Base-by-base conservation (phyloP, 1,140 invertebrate species). In the Nephila pilipes region DNA sequence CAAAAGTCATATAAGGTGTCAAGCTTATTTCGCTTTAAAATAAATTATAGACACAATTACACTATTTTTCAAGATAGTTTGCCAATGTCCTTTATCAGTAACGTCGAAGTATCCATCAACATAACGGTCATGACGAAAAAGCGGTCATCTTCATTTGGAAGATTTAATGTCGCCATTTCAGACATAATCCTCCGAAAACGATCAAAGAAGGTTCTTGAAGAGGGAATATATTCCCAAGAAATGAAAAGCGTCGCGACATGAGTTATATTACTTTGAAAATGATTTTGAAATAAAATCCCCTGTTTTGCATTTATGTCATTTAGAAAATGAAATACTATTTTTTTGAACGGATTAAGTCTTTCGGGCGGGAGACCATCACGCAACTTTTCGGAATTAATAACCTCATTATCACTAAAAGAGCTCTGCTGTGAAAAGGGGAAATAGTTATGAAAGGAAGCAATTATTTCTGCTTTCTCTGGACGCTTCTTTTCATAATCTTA, bases 261-360 rank as follows among this genome's bases (percentile, higher is more conserved):
- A 75, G 29, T 75, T 75, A 75, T 75, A 32, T 0, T 22, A 60
- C 58, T 20, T 60, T 60, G 58, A 60, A 32, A 32, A 36, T 5
- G 69, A 75, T 75, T 75, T 75, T 75, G 5, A 75, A 29, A 18
- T 36, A 75, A 75, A 75, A 75, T 75, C 32, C 32, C 69, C 29
- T 75, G 29, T 36, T 75, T 75, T 75, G 18, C 29, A 75, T 75
- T 36, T 75, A 25, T 36, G 29, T 32, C 69, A 18, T 75, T 75
- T 75, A 32, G 4, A 10, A 46, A 2, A 18, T 18, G 4, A 18
- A 29, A 20, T 36, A 12, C 69, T 29, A 36, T 75, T 75, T 36
- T 29, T 6, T 16, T 6, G 32, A 75, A 32, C 69, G 29, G 58
- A 60, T 60, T 60, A 60, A 60, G 58, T 60, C 58, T 60, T 16